Evolutionary conservation across 1,140 invertebrate species (phyloP), one percentile per base, ranked within the genome.

Genomic region (Saccostrea glomerata): DNA sequence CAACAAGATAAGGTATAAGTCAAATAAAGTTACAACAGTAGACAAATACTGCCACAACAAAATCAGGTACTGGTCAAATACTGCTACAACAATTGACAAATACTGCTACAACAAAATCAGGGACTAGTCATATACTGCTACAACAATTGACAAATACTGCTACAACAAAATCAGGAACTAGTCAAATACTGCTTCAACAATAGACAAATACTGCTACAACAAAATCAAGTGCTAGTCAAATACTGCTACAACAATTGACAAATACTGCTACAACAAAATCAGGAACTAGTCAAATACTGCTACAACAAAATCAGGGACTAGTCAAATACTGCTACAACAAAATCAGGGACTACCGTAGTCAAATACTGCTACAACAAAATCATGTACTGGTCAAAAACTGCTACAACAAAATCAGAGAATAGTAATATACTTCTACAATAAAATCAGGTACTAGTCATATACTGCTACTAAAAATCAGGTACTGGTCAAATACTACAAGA

Each of bases 1-100:
- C 58, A 60, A 20, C 13, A 60, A 60, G 17, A 60, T 60, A 0
- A 60, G 58, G 58, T 60, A 47, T 5, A 3, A 47, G 47, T 60
- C 58, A 60, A 60, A 20, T 20, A 60, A 5, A 12, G 58, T 13
- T 60, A 60, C 0, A 17, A 60, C 58, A 60, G 13, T 47, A 47
- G 47, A 95, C 60, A 98, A 98, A 94, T 98, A 97, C 95, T 97
- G 97, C 93, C 97, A 96, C 93, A 95, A 95, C 88, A 93, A 93
- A 91, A 94, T 95, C 89, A 94, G 94, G 95, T 94, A 83, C 40
- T 47, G 6, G 94, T 95, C 58, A 98, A 98, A 94, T 98, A 97
- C 95, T 97, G 97, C 93, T 97, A 20, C 58, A 60, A 60, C 58
- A 60, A 60, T 36, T 1, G 30, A 36, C 30, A 36, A 60, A 20